Evolutionary conservation across 92 coral and sea anemone species (phyloP).

Genomic region (Umimayanthus chanpuru): DNA sequence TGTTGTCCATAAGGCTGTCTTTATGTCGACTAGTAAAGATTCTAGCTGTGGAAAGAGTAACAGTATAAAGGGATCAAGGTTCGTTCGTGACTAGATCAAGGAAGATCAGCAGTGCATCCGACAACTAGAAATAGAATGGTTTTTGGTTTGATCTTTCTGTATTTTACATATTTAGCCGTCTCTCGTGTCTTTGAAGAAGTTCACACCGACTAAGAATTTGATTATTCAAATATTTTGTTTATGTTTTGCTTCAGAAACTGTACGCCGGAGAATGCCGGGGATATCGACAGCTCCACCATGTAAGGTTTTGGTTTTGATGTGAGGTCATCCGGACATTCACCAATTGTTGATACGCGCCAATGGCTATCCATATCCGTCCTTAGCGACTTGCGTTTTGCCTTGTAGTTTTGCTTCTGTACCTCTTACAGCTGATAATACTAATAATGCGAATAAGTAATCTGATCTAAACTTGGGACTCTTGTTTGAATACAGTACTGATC

Average conservation of each 20-base stretch:
- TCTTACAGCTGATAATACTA: neutral
- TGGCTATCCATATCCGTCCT: neutral
- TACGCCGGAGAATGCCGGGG: neutral
- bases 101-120: neutral
- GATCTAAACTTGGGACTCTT: too few relatives aligned
- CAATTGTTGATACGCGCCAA: neutral
- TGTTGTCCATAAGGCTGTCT: constrained; percentile 11
- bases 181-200: neutral
- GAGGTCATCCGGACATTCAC: neutral
- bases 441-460: too few relatives aligned
- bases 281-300: constrained; percentile 5
- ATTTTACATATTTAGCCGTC: neutral
- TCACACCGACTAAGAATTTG: too few relatives aligned
- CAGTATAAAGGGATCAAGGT: neutral
- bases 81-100: constrained; percentile 17
- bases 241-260: constrained; percentile 26
- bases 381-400: neutral
- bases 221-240: neutral
- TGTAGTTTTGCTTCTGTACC: neutral
- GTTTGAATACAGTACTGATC: too few relatives aligned
- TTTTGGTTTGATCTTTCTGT: neutral
- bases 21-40: constrained; percentile 62
- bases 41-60: constrained; percentile 11
- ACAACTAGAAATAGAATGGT: neutral
- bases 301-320: constrained; percentile 7